Percentiles rank a stretch among this genome's conserved stretches.
Evolutionary conservation across 1,140 invertebrate genomes (phyloP).

Genomic region (Hyles euphorbiae): DNA sequence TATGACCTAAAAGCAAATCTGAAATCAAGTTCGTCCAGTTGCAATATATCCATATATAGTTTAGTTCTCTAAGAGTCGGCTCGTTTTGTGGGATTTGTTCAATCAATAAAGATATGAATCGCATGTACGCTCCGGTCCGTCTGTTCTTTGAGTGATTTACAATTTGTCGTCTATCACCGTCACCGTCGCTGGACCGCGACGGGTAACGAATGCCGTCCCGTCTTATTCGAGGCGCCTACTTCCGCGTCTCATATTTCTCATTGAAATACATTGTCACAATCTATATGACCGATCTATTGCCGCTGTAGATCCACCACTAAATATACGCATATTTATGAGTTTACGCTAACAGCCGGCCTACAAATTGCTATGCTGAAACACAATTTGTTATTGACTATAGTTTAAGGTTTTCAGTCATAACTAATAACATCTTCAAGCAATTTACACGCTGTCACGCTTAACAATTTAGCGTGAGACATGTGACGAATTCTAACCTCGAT

Average conservation of each 20-base stretch:
- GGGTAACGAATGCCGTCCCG: slow-evolving; percentile 33
- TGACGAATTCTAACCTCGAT: slow-evolving; percentile 53
- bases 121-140: slow-evolving; percentile 28
- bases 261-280: slow-evolving; percentile 26
- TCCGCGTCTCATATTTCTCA: slow-evolving; percentile 50
- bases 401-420: slow-evolving; percentile 22
- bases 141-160: slow-evolving; percentile 39
- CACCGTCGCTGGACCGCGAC: slow-evolving; percentile 37
- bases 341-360: no score
- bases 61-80: not conserved
- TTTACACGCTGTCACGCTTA: slow-evolving; percentile 45
- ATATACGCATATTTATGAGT: no score
- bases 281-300: slow-evolving; percentile 19
- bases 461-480: slow-evolving; percentile 45
- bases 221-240: slow-evolving; percentile 31
- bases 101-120: slow-evolving; percentile 24
- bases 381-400: slow-evolving; percentile 5
- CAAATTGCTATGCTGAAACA: not conserved
- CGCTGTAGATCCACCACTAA: not conserved
- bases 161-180: slow-evolving; percentile 32
- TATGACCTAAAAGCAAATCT: slow-evolving; percentile 9
- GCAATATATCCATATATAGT: no score
- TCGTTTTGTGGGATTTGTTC: slow-evolving; percentile 23
- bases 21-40: slow-evolving; percentile 1
- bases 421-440: slow-evolving; percentile 34